These are phyloP conservation scores for Philereme vetulata DNA, from an alignment of 2,888 invertebrate species.

Conservation along the genomic window DNA sequence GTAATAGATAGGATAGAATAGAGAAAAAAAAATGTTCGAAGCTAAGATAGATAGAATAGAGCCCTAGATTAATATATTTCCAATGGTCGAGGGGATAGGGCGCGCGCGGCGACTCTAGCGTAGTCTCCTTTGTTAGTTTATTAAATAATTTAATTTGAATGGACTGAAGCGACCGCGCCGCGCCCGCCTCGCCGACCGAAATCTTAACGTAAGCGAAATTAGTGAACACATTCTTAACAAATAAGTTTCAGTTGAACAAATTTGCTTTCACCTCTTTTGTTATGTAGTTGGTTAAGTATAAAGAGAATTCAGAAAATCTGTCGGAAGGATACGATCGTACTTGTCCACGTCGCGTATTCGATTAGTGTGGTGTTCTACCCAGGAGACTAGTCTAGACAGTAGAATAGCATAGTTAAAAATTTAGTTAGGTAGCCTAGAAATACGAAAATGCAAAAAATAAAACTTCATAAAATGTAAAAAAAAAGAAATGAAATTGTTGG, in stretches of 20 bases:
- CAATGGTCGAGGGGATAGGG: conserved; percentile 52
- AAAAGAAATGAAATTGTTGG: conserved; percentile 85
- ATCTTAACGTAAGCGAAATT: conserved; percentile 60
- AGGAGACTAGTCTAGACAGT: conserved; percentile 84
- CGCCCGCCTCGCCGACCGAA: conserved; percentile 47
- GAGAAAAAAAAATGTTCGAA: conserved; percentile 75
- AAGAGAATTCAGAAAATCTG: conserved; percentile 73
- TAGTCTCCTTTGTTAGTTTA: conserved; percentile 83
- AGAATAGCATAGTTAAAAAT: conserved; percentile 83
- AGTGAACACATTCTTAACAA: conserved; percentile 72
- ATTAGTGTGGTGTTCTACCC: conserved; percentile 83
- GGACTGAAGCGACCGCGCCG: conserved; percentile 73
- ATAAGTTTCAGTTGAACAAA: conserved; percentile 80
- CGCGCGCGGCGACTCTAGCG: conserved; percentile 66
- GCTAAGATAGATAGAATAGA: conserved; percentile 80
- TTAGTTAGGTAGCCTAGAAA: conserved; percentile 83
- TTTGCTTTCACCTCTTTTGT: conserved; percentile 83
- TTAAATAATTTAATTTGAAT: conserved; percentile 82
- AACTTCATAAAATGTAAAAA: conserved; percentile 83
- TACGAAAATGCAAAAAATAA: conserved; percentile 85
- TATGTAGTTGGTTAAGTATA: conserved; percentile 82
- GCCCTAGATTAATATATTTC: conserved; percentile 74
- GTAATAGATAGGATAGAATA: conserved; percentile 80
- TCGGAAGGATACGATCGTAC: conserved; percentile 78
- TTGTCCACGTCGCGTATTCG: conserved; percentile 82